A percentile compares a stretch with the other conserved stretches of the same genome.
Conservation (phyloP, 2,888 invertebrate species). For the Drosophila aldrichi region DNA sequence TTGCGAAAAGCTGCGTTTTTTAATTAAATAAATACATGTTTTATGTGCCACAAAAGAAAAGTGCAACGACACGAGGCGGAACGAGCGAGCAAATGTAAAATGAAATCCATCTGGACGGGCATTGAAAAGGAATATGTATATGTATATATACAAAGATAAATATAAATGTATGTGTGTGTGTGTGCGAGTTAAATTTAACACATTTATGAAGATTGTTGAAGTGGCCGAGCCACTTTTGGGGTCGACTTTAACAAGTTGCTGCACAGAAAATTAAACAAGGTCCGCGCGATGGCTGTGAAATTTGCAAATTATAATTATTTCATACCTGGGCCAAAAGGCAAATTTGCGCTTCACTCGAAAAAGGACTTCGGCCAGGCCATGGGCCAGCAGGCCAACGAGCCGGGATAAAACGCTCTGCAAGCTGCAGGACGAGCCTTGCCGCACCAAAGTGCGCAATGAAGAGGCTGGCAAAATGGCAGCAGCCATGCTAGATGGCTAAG, state of each 20-base stretch:
- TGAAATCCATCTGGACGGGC: slow-evolving; percentile 16
- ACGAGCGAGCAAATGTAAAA: slow-evolving; percentile 13
- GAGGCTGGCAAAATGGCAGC: slow-evolving; percentile 68
- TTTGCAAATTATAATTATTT: slow-evolving; percentile 75
- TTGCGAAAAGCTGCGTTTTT: slow-evolving; percentile 46
- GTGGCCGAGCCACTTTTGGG: slow-evolving; percentile 45
- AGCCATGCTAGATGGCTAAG: slow-evolving; percentile 22
- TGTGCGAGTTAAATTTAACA: slow-evolving; percentile 34
- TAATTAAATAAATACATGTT: slow-evolving; percentile 72
- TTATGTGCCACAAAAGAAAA: slow-evolving; percentile 58
- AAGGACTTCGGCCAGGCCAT: slow-evolving; percentile 40
- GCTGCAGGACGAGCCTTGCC: slow-evolving; percentile 11
- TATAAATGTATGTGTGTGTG: background rate
- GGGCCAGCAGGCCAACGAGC: slow-evolving; percentile 1
- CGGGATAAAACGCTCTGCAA: slow-evolving; percentile 46
- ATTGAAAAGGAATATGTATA: slow-evolving; percentile 26
- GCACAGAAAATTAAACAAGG: slow-evolving; percentile 73
- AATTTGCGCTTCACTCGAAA: slow-evolving; percentile 73
- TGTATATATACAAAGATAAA: background rate
- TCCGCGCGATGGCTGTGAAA: slow-evolving; percentile 45
- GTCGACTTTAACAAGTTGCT: slow-evolving; percentile 65
- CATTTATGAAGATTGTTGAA: slow-evolving; percentile 46
- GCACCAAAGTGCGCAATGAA: slow-evolving; percentile 58
- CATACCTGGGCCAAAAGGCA: slow-evolving; percentile 70
- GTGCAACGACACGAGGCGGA: slow-evolving; percentile 29